Evolutionary conservation across 2,113 vertebrate genomes (phyloP).

Genomic region (Bufo bufo): DNA sequence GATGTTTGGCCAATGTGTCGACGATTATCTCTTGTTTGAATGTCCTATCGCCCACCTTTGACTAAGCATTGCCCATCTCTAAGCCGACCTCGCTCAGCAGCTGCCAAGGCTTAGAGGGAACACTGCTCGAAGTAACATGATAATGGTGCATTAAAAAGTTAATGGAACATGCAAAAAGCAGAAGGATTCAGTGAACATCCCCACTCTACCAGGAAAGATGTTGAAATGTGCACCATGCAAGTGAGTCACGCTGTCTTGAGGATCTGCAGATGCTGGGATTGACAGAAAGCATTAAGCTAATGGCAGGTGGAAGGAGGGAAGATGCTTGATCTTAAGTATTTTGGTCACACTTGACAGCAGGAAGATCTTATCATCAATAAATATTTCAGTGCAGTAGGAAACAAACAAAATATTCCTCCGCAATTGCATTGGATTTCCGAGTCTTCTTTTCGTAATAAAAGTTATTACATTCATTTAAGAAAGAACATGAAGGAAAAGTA

Average conservation of each 20-base stretch:
- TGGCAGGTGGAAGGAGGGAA: slow-evolving; percentile 16
- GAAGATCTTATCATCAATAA: slow-evolving; percentile 18
- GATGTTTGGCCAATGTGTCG: no score
- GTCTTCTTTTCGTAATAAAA: neutral
- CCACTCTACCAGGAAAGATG: neutral
- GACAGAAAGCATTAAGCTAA: slow-evolving; percentile 34
- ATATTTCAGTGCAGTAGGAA: neutral
- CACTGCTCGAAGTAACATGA: neutral
- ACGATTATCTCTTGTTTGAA: no score
- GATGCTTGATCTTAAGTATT: neutral
- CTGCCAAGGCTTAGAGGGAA: neutral
- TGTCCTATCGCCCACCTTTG: no score
- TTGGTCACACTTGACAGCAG: slow-evolving; percentile 28
- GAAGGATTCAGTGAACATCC: neutral
- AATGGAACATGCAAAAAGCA: neutral
- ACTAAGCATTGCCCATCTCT: no score
- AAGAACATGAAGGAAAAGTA: neutral
- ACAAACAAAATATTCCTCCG: neutral
- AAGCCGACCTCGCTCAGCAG: no score
- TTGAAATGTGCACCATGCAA: neutral
- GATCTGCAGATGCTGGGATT: neutral
- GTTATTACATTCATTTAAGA: neutral
- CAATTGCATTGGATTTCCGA: neutral
- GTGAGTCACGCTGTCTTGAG: slow-evolving; percentile 31
- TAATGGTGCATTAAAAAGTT: neutral